Evolutionary conservation across 2,888 invertebrate genomes (phyloP).

Genomic region (Gasteruption jaculator): DNA sequence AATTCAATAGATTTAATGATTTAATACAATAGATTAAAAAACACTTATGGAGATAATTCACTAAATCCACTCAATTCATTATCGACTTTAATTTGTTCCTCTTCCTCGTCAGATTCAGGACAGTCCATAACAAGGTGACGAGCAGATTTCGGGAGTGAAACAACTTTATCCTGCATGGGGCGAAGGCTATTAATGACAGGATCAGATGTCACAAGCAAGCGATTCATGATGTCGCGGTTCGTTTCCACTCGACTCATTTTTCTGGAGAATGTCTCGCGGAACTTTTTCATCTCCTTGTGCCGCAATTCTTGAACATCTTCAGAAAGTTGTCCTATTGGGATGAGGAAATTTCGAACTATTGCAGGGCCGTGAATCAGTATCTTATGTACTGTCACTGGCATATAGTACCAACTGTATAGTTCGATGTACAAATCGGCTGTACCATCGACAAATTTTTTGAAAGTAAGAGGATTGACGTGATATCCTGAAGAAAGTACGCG

Average conservation of each 20-base stretch:
- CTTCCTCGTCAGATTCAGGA: no score
- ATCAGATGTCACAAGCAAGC: no score
- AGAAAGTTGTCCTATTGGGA: slow-evolving; percentile 12
- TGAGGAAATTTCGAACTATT: slow-evolving; percentile 8
- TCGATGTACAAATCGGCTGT: slow-evolving; percentile 6
- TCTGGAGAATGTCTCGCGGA: not conserved
- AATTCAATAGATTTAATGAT: no score
- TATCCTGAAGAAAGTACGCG: not conserved
- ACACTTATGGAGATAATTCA: no score
- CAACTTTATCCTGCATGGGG: no score
- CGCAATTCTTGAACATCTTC: slow-evolving; percentile 6
- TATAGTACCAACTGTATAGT: slow-evolving; percentile 4
- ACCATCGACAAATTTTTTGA: slow-evolving; percentile 8
- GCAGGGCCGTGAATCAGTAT: slow-evolving; percentile 9
- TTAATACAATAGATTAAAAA: no score
- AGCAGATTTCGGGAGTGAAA: no score
- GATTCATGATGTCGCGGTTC: no score
- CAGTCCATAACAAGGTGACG: no score
- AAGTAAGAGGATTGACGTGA: slow-evolving; percentile 1
- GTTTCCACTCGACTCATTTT: not conserved
- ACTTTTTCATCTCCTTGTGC: slow-evolving; percentile 1
- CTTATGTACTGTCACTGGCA: slow-evolving; percentile 11
- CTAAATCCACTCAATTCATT: no score
- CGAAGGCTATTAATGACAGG: no score
- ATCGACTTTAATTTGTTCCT: no score